Percentiles rank a stretch among this genome's conserved stretches.
Evolutionary conservation across 1,140 invertebrate species (phyloP).

Genomic region (Dolichoris vasculosae): DNA sequence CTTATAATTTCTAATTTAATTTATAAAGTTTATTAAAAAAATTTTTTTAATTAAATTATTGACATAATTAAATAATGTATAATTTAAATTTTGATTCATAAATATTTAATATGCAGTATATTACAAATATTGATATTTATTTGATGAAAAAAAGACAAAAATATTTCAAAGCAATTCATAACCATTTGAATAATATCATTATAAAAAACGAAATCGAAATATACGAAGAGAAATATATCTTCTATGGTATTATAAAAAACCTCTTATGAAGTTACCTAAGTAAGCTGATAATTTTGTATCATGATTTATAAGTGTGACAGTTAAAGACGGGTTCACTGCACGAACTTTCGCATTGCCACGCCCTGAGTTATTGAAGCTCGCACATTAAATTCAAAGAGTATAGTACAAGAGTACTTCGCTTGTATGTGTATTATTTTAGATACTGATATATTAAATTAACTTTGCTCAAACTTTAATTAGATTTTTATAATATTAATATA

Average conservation of each 20-base stretch:
- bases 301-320: background rate
- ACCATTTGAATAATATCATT: background rate
- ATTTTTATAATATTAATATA: too few relatives aligned
- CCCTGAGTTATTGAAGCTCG: background rate
- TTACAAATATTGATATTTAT: too few relatives aligned
- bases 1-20: too few relatives aligned
- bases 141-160: too few relatives aligned
- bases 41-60: too few relatives aligned
- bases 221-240: background rate
- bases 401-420: too few relatives aligned
- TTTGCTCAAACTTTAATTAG: too few relatives aligned
- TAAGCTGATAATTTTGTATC: background rate
- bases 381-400: background rate
- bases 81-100: too few relatives aligned
- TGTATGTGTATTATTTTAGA: background rate
- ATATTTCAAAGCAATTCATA: background rate
- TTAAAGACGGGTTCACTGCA: background rate
- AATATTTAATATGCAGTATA: too few relatives aligned
- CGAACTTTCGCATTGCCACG: background rate
- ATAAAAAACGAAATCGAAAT: background rate
- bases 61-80: too few relatives aligned
- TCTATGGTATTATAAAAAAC: background rate
- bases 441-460: background rate
- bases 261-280: background rate
- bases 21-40: too few relatives aligned